Base-by-base conservation (phyloP, 1,140 invertebrate genomes). In the Drosophila truncata region DNA sequence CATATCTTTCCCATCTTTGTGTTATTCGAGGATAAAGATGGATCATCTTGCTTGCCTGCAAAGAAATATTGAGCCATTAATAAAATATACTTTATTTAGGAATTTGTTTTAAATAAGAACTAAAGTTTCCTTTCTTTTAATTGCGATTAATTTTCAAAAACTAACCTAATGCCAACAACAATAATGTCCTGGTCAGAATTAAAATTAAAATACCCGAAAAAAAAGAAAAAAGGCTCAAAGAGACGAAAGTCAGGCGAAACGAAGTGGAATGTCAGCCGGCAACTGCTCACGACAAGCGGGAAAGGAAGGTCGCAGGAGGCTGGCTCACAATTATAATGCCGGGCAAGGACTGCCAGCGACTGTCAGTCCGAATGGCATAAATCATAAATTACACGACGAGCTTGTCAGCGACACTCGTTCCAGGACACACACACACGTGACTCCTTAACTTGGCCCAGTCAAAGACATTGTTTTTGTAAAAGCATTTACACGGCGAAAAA, bases 331-430 rank as follows among this genome's bases (percentile, higher is more conserved):
- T 82, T 82, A 82, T 78, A 57, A 55, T 61, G 33, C 50, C 69
- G 14, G 39, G 20, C 25, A 25, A 18, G 35, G 35, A 64, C n/a
- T 62, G 59, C 59, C 74, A 72, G 47, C 71, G 65, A 81, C 78
- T 81, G 80, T 73, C 74, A 82, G 57, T 72, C 74, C 63, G 37
- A 78, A 77, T 81, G 74, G 80, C 80, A 82, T 82, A 82, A 82
- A 82, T 82, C 80, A 82, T 82, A 78, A 82, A 82, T 82, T 82
- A 82, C 80, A 82, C 73, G 67, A 82, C 79, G 54, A 74, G 69
- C 74, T 78, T 82, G 80, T 82, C 80, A 82, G 67, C 74, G 79
- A 81, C 80, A 82, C 62, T 82, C 76, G 80, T 76, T 27, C 20
- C 20, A 10, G 9, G 46, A 33, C 41, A 14, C 33, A 44, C 20